Base-by-base conservation (phyloP, 2,797 vertebrate genomes). In the Momotus momota region DNA sequence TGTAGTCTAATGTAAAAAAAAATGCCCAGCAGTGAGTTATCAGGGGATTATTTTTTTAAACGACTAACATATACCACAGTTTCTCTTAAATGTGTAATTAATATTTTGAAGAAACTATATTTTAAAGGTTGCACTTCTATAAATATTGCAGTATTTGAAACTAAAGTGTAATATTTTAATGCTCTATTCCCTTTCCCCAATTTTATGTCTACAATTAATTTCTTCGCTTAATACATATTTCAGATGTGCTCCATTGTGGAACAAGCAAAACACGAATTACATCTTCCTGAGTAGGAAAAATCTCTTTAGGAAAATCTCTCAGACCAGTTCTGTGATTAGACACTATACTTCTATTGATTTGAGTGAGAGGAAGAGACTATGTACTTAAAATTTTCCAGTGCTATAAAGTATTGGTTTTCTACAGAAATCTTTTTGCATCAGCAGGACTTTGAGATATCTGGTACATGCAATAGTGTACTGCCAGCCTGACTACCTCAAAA, bases 1-100 rank as follows among this genome's bases (percentile, higher is more conserved):
- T 91, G 52, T 20, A 81, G 88, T 94, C 85, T 51, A 69, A 85
- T 77, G 13, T 40, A 49, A 90, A 72, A 86, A 94, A 94, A 81
- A 7, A 33, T 13, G 3, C 9, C 21, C 19, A 40, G n/a, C 40
- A 61, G 18, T 87, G 58, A 67, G 27, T 57, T 69, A 73, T 52
- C n/a, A 38, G 31, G 86, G 12, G 14, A 54, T 35, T 62, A 3
- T n/a, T 75, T 51, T 65, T 89, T 52, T 66, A 7, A 88, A 46
- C 14, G 45, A 41, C 21, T 70, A 78, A 31, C 14, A 41, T 51
- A 69, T 18, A 81, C 2, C 8, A 71, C 13, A 43, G 26, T 67
- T 72, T 77, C 31, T 60, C 2, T 2, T 48, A 88, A 67, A 26
- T 14, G 14, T n/a, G 21, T 52, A 69, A 67, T 27, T 66, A 74